Evolutionary conservation across 2,888 invertebrate genomes (phyloP).

Genomic region (Capitulum mitella): DNA sequence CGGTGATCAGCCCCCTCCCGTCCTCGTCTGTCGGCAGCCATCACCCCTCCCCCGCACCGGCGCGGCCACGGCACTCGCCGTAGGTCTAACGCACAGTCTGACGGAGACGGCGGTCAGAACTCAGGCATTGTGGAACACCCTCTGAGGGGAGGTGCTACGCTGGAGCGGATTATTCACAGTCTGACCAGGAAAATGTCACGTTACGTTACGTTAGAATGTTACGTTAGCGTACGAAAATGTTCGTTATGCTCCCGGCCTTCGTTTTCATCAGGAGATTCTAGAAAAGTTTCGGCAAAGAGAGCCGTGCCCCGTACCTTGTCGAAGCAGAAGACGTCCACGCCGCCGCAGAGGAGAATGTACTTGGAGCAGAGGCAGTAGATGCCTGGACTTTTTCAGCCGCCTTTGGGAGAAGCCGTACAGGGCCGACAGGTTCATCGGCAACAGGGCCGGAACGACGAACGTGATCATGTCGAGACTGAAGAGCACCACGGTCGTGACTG

Average conservation of each 20-base stretch:
- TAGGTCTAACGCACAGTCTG: too few relatives aligned
- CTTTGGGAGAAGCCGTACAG: constrained; percentile 40
- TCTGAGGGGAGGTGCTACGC: too few relatives aligned
- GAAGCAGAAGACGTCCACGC: constrained; percentile 41
- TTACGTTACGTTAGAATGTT: too few relatives aligned
- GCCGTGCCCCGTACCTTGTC: constrained; percentile 42
- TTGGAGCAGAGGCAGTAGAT: constrained; percentile 42
- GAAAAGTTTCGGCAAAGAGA: too few relatives aligned
- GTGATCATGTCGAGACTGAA: constrained; percentile 39
- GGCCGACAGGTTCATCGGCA: constrained; percentile 41
- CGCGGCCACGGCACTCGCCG: too few relatives aligned
- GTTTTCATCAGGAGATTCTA: too few relatives aligned
- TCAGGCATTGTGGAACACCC: too few relatives aligned
- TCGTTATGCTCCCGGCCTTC: too few relatives aligned
- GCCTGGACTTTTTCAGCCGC: constrained; percentile 38
- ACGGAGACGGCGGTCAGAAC: not conserved
- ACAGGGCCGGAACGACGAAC: constrained; percentile 40
- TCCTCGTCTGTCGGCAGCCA: not conserved
- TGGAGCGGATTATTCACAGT: too few relatives aligned
- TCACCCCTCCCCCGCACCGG: too few relatives aligned
- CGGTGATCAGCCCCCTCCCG: not conserved
- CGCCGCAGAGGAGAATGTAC: constrained; percentile 40
- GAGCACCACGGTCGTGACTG: not conserved
- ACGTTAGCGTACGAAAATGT: too few relatives aligned
- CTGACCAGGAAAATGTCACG: too few relatives aligned